Base-by-base conservation (phyloP, 1,140 invertebrate species). In the Sitodiplosis mosellana region DNA sequence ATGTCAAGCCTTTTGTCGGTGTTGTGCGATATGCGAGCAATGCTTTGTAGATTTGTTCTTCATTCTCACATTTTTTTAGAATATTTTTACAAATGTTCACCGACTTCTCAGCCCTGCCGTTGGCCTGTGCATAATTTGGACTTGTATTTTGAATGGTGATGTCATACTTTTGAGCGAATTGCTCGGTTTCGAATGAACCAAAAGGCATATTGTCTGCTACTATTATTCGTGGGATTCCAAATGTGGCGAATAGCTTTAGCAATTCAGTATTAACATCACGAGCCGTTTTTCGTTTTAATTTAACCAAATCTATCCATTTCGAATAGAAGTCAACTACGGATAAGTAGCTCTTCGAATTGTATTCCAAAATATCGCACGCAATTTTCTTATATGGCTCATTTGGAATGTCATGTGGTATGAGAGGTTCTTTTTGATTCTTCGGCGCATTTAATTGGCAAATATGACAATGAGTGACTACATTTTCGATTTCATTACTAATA, bases 401-500 rank as follows among this genome's bases (percentile, higher is more conserved):
- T 17, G 63, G 57, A 5, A 59, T 21, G 14, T 56, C 50, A 45
- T 55, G 52, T 12, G 48, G 34, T 42, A 58, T 20, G 17, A 62
- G 43, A 0, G 59, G 51, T 55, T 65, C 54, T 49, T 59, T 58
- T 2, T 33, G n/a, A 46, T 60, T 59, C 21, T 21, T 48, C 43
- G 51, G 55, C 48, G 50, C 46, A 48, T 51, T 59, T 5, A 42
- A 50, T 47, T 58, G 51, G 57, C 62, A 65, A 2, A 51, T 12
- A 1, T 36, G 19, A 51, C 59, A 69, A 1, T 44, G 22, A 11
- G 52, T 37, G n/a, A 64, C 54, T 8, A 50, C 7, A 19, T 52
- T 50, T 41, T 62, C 55, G 7, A 66, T 56, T 40, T 67, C 49
- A 11, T 49, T 49, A 21, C 53, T 52, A 54, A 69, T 61, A 1